Evolutionary conservation across 2,113 vertebrate genomes (phyloP), one percentile per base, ranked within the genome.

Genomic region (Tachysurus fulvidraco): DNA sequence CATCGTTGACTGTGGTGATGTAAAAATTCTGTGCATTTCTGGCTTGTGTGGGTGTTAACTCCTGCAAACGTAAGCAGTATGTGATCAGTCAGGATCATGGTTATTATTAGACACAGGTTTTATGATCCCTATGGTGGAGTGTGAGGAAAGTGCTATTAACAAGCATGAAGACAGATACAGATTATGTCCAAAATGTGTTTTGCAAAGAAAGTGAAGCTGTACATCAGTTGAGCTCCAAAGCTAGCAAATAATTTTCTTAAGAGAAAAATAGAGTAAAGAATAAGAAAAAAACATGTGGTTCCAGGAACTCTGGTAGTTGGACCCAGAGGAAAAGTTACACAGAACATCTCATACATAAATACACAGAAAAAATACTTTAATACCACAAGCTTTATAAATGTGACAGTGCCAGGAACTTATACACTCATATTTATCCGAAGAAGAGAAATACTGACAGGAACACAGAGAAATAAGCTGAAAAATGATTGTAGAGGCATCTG

Each of bases 81-180:
- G 23, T 80, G 25, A 80, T 52, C 25, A 78, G 74, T 67, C 28
- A 23, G 41, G 21, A 14, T 25, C 28, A 12, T 79, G 50, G 36
- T 67, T 80, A 86, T 86, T 86, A 79, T 86, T 65, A 79, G 84
- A 46, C 84, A 62, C 57, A 36, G 19, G 60, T 80, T 86, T 86
- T n/a, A 81, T 62, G 55, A 67, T 79, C 41, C 36, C 28, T 44
- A 3, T 65, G 4, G 12, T 55, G 46, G 19, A 80, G 50, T 64
- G 12, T 30, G 5, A 65, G 44, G 19, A 36, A 9, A 17, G 23
- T 14, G 2, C 64, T 62, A 64, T 21, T 28, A 30, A 85, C 55
- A 85, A 46, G n/a, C 44, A 46, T 64, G 17, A 62, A 62, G 21
- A 65, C 10, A 65, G 11, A 77, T 13, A 36, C 46, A 85, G 13